Evolutionary conservation across 2,113 vertebrate genomes (phyloP), one percentile per base, ranked within the genome.

Genomic region (Brachionichthys hirsutus): DNA sequence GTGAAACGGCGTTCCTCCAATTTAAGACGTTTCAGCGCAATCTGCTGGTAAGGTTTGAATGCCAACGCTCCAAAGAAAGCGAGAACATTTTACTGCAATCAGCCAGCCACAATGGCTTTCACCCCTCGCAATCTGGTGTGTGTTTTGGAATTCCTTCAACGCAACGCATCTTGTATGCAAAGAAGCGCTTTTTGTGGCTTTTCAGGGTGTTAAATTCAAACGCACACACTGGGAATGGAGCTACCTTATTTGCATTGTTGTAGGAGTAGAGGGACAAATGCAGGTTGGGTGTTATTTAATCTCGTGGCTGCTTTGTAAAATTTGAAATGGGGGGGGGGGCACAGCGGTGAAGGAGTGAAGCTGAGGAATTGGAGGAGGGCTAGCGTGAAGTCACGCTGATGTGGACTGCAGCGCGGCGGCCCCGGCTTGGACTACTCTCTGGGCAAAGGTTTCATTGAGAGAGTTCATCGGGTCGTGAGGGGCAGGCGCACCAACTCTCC

Each of bases 401-500:
- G 13, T 16, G 14, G 40, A 20, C 7, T 2, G 9, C 51, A 20
- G 30, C 5, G 6, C 30, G 19, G 15, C n/a, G n/a, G n/a, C n/a
- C n/a, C n/a, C n/a, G n/a, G n/a, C n/a, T n/a, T 30, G 48, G 76
- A 66, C 62, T 60, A 69, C 42, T 62, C 57, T 53, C 20, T 34
- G 62, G 63, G 55, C 51, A 64, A 70, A 80, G 63, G 59, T 67
- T 14, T 63, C 9, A 41, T 44, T 48, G 34, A 46, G 54, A 48
- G 22, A 49, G 65, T 18, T 55, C 40, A 59, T 38, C 1, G 10
- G n/a, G 34, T 42, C 44, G 12, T 19, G 44, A 54, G 19, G 22
- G 34, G 10, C 9, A 47, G 18, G 24, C 1, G 18, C 41, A 19
- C 40, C 53, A 62, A 19, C 60, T 78, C 62, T 45, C 40, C 57